Evolutionary conservation across 2,113 vertebrate species (phyloP), one percentile per base, ranked within the genome.

Genomic region (Motacilla tschutschensis): DNA sequence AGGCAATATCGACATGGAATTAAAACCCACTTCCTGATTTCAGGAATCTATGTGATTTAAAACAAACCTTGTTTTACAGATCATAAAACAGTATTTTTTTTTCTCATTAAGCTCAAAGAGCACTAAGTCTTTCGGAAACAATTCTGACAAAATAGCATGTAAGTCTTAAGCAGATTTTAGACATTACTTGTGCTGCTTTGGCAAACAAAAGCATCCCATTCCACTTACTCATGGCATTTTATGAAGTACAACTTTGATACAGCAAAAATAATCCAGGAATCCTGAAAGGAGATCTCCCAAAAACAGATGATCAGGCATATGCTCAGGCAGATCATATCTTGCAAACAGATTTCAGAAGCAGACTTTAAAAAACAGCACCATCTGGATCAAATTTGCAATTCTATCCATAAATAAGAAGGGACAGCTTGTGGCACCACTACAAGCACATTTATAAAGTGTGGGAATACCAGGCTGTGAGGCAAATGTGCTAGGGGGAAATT

Each of bases 321-420:
- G 97, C 66, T 93, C 69, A 50, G 53, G 91, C 86, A 88, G 96
- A 96, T 89, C 88, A 26, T 94, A 95, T 96, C 92, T 84, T 79
- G 89, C 91, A 70, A 87, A 93, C 97, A 98, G 98, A 98, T 96
- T 97, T 97, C 94, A 93, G 74, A 78, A 95, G 94, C 95, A 97
- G 97, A 96, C 91, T 91, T 94, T 53, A 17, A 69, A 94, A 90
- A 97, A 90, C 80, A 83, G 38, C 40, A 67, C 98, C 98, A 98
- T 98, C 98, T 98, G 98, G 98, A 97, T 94, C 75, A 95, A 93
- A 86, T 96, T 95, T 97, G 97, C 94, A 95, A 75, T 80, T 67
- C 75, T 89, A 90, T 85, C 89, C 94, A 93, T 86, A 93, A 93
- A 95, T 88, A 91, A 90, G 88, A 67, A 85, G 83, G 79, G 69